These are phyloP conservation scores for Acridotheres tristis DNA, from an alignment of 2,797 vertebrate species.

Conservation along the genomic window DNA sequence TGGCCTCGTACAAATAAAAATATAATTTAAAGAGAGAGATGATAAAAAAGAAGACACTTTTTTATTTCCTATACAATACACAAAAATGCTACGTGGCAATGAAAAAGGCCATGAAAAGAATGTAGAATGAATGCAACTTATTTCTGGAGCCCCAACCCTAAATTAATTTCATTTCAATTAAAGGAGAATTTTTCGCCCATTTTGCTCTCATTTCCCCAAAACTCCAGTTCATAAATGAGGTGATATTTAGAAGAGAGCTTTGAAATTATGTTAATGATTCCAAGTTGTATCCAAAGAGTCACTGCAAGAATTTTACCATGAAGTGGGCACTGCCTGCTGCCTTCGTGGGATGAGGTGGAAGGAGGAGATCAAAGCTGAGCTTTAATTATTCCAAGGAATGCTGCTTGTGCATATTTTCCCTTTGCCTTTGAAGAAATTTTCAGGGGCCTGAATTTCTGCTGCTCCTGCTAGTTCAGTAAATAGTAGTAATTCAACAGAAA, in stretches of 20 bases:
- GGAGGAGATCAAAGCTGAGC: neutral
- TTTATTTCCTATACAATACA: neutral
- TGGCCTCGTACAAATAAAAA: accelerated
- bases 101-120: neutral
- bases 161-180: neutral
- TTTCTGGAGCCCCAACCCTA: neutral
- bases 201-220: neutral
- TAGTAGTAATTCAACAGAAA: neutral
- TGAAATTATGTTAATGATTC: neutral
- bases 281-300: neutral
- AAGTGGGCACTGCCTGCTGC: neutral
- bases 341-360: neutral
- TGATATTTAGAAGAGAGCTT: neutral
- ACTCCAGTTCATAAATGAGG: neutral
- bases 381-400: neutral
- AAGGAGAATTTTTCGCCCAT: neutral
- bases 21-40: neutral
- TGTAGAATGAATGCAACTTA: neutral
- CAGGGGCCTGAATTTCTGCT: neutral
- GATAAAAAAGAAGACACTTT: accelerated
- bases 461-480: neutral
- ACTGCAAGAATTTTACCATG: neutral
- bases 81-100: neutral
- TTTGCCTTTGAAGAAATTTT: neutral
- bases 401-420: neutral